A percentile compares a stretch with the other conserved stretches of the same genome.
Conservation (phyloP, 2,888 invertebrate species). For the Harmothoe impar region DNA sequence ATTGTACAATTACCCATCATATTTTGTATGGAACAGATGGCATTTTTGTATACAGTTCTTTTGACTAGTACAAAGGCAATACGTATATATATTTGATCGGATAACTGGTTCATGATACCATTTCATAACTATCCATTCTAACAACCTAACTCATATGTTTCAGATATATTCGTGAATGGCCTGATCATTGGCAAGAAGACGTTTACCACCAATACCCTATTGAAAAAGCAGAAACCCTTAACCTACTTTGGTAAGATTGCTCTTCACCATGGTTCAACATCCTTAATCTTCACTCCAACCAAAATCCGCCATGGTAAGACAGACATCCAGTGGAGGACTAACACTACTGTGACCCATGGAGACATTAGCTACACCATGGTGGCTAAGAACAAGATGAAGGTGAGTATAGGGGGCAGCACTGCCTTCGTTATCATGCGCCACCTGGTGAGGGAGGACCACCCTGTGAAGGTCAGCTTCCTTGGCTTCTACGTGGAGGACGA, state of each 20-base stretch:
- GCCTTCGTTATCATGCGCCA: conserved; percentile 66
- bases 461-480: conserved; percentile 66
- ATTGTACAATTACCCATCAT: too few relatives aligned
- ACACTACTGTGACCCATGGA: conserved; percentile 16
- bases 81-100: too few relatives aligned
- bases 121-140: too few relatives aligned
- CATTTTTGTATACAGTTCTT: too few relatives aligned
- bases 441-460: conserved; percentile 15
- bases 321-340: conserved; percentile 7
- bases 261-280: neutral
- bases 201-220: neutral
- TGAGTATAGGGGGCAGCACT: conserved; percentile 49
- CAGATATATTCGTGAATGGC: conserved; percentile 68
- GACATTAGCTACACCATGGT: neutral
- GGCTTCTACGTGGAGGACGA: conserved; percentile 68
- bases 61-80: too few relatives aligned
- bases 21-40: too few relatives aligned
- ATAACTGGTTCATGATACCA: too few relatives aligned
- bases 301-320: neutral
- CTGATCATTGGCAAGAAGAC: conserved; percentile 62
- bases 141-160: too few relatives aligned
- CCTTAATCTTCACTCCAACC: conserved; percentile 3
- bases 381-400: neutral
- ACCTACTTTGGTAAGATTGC: conserved; percentile 62
- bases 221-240: conserved; percentile 48